Evolutionary conservation across 2,797 vertebrate species (phyloP).

Genomic region (Alca torda): DNA sequence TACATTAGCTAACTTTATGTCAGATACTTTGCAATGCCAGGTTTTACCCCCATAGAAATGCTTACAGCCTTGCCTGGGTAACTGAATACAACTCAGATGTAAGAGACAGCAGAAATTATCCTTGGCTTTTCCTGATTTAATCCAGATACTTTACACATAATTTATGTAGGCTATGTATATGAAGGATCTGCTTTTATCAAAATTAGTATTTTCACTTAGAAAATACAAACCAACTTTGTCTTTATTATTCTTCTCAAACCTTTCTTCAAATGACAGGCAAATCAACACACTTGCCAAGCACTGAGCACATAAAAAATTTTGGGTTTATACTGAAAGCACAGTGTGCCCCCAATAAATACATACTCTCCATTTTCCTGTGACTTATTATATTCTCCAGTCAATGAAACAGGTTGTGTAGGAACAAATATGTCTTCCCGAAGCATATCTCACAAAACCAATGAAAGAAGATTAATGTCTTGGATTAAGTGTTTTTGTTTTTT

Average conservation of each 20-base stretch:
- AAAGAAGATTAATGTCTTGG: background rate
- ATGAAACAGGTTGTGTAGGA: background rate
- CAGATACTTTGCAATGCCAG: background rate
- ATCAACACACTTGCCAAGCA: background rate
- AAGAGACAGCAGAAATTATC: background rate
- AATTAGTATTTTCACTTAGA: background rate
- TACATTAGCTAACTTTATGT: background rate
- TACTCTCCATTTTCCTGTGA: background rate
- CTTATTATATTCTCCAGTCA: background rate
- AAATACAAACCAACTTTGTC: background rate
- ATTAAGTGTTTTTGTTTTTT: background rate
- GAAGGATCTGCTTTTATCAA: background rate
- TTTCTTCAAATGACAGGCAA: background rate
- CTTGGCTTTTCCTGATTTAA: background rate
- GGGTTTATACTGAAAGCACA: background rate
- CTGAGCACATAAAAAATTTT: background rate
- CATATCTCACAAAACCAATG: background rate
- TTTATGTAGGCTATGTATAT: background rate
- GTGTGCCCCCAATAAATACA: background rate
- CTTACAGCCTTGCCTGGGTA: background rate
- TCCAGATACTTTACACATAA: background rate
- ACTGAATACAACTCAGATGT: background rate
- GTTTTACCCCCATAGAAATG: background rate
- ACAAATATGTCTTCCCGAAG: background rate
- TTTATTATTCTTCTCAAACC: background rate